Evolutionary conservation across 2,797 vertebrate genomes (phyloP).

Genomic region (Todus mexicanus): DNA sequence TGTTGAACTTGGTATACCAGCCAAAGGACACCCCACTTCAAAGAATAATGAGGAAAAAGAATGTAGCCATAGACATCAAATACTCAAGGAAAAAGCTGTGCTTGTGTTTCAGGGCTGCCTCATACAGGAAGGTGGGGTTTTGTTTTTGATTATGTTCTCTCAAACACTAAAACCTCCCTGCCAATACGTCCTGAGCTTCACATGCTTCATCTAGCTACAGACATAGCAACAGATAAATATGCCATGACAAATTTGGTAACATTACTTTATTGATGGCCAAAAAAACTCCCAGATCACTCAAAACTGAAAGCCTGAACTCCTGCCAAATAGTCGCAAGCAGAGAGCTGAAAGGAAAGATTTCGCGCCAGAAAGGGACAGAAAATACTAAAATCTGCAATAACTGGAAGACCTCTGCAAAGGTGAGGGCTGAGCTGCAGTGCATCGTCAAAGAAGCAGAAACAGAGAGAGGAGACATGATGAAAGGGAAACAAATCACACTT

Average conservation of each 20-base stretch:
- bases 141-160: constrained; percentile 25
- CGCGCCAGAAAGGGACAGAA: neutral
- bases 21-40: neutral
- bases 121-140: neutral
- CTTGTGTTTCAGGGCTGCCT: neutral
- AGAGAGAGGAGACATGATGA: neutral
- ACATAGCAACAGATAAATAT: constrained; percentile 62
- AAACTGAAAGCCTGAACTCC: constrained; percentile 23
- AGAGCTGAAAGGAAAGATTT: constrained; percentile 17
- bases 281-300: neutral
- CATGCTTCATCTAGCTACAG: constrained; percentile 39
- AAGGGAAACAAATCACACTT: neutral
- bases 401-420: neutral
- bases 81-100: neutral
- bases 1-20: neutral
- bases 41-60: neutral
- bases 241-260: constrained; percentile 39
- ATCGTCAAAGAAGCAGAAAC: neutral
- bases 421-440: neutral
- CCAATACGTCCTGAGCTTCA: constrained; percentile 28
- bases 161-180: constrained; percentile 29
- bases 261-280: constrained; percentile 34
- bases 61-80: neutral
- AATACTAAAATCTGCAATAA: neutral
- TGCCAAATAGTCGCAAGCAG: neutral